These are phyloP conservation scores for Danionella dracula DNA, from an alignment of 2,797 vertebrate genomes.

Conservation along the genomic window DNA sequence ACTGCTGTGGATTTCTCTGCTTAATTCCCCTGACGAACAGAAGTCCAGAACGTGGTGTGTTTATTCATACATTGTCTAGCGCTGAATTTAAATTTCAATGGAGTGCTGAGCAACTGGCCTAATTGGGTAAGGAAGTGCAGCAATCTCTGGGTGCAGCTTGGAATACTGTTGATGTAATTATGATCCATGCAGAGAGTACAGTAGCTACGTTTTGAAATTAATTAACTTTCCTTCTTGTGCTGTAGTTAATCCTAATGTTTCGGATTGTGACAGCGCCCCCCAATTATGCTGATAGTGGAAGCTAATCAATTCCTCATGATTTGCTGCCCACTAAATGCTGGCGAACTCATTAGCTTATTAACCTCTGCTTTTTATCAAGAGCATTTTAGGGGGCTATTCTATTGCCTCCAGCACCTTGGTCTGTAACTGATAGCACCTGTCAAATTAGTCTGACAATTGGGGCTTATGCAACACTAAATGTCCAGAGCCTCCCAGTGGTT, in stretches of 20 bases:
- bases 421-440: constrained; percentile 45
- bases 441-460: constrained; percentile 35
- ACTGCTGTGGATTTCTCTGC: constrained; percentile 65
- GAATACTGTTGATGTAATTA: constrained; percentile 75
- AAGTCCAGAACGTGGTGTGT: constrained; percentile 69
- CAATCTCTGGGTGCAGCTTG: constrained; percentile 66
- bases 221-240: constrained; percentile 66
- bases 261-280: constrained; percentile 32
- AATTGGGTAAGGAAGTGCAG: constrained; percentile 68
- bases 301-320: constrained; percentile 62
- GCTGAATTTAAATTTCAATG: constrained; percentile 61
- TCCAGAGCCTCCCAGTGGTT: constrained; percentile 34
- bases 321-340: constrained; percentile 58
- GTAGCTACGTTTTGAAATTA: constrained; percentile 70
- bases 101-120: constrained; percentile 71
- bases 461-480: constrained; percentile 27
- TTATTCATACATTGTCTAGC: constrained; percentile 63
- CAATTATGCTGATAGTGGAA: constrained; percentile 61
- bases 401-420: constrained; percentile 31
- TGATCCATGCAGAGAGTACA: constrained; percentile 63
- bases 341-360: constrained; percentile 57
- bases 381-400: constrained; percentile 40
- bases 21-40: constrained; percentile 67
- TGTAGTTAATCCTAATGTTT: constrained; percentile 45
- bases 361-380: constrained; percentile 54